These are phyloP conservation scores for Caenorhabditis sinica DNA, from an alignment of 2,888 invertebrate genomes.

Conservation along the genomic window DNA sequence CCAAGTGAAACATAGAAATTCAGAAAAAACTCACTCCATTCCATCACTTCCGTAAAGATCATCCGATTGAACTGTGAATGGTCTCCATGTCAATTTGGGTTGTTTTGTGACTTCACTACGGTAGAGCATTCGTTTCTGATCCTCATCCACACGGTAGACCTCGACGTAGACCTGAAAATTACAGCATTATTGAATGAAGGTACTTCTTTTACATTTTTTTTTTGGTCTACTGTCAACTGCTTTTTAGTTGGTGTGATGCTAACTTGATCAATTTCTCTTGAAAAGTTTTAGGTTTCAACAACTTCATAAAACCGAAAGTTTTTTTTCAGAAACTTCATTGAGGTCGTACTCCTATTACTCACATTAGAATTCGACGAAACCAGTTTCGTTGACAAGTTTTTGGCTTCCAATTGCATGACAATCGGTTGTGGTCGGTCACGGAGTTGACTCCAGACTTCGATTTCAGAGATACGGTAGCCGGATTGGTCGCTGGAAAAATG, in stretches of 20 bases:
- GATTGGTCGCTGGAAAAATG: conserved; percentile 53
- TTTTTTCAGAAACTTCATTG: neutral
- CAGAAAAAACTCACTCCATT: conserved; percentile 22
- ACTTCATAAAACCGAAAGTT: neutral
- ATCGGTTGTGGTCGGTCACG: conserved; percentile 76
- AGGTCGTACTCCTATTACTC: neutral
- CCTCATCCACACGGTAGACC: conserved; percentile 47
- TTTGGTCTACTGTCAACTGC: too few species aligned
- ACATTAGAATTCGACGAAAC: conserved; percentile 58
- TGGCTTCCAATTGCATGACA: conserved; percentile 75
- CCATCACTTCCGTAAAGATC: conserved; percentile 42
- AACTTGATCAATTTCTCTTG: too few species aligned
- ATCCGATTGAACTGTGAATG: conserved; percentile 73
- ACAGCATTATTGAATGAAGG: too few species aligned
- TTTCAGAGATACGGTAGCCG: conserved; percentile 43
- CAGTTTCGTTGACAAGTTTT: conserved; percentile 72
- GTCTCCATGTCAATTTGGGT: conserved; percentile 68
- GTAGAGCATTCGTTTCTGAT: conserved; percentile 67
- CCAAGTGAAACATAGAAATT: too few species aligned
- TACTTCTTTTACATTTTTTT: too few species aligned
- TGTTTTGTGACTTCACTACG: conserved; percentile 72
- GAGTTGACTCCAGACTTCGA: conserved; percentile 73
- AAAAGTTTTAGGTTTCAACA: neutral
- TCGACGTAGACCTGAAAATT: conserved; percentile 51
- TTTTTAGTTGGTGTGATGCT: too few species aligned